Evolutionary conservation across 2,797 vertebrate genomes (phyloP).

Genomic region (Pangasius krempfi): DNA sequence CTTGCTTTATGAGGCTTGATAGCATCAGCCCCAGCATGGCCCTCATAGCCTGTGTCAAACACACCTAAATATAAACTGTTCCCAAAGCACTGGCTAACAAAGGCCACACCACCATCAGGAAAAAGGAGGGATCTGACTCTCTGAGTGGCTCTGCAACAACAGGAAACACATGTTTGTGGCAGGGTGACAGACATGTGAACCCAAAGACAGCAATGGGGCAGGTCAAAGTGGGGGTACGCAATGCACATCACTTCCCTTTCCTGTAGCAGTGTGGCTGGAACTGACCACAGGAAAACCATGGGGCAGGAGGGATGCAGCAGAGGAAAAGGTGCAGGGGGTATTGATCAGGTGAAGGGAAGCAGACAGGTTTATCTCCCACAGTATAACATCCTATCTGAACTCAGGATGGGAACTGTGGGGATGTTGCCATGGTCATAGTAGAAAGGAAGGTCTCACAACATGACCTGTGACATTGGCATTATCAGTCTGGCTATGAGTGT

Average conservation of each 20-base stretch:
- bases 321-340: slow-evolving; percentile 38
- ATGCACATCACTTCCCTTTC: slow-evolving; percentile 39
- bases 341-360: slow-evolving; percentile 38
- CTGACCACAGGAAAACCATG: not conserved
- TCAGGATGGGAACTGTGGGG: slow-evolving; percentile 42
- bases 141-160: slow-evolving; percentile 62
- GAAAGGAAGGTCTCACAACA: slow-evolving; percentile 25
- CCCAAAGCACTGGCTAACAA: slow-evolving; percentile 82
- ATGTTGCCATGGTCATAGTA: slow-evolving; percentile 33
- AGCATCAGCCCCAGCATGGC: slow-evolving; percentile 26
- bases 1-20: slow-evolving; percentile 37
- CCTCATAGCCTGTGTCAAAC: slow-evolving; percentile 59
- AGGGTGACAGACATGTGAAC: slow-evolving; percentile 41
- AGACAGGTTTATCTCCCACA: slow-evolving; percentile 43
- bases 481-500: slow-evolving; percentile 33
- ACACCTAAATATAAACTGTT: slow-evolving; percentile 78
- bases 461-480: slow-evolving; percentile 41
- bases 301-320: slow-evolving; percentile 6
- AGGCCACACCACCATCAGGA: slow-evolving; percentile 81
- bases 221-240: slow-evolving; percentile 19
- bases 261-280: slow-evolving; percentile 19
- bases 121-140: slow-evolving; percentile 74
- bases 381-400: slow-evolving; percentile 52
- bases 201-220: slow-evolving; percentile 27
- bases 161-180: slow-evolving; percentile 55